phyloP scores from a whole-genome alignment of 2,888 invertebrate species.

The Phaedon cochleariae region DNA sequence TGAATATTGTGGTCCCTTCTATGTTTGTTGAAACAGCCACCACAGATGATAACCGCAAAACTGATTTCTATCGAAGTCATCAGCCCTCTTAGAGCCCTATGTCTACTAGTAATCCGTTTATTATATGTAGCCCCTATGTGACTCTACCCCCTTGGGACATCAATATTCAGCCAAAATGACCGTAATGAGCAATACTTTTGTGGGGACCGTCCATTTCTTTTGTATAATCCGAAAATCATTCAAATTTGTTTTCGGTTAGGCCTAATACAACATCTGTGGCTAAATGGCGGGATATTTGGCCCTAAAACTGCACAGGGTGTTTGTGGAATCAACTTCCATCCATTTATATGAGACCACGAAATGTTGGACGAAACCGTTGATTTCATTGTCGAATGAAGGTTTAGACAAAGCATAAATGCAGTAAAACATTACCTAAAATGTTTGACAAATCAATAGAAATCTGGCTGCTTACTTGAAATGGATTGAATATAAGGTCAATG shows the following conservation, averaged over 20 bases:
- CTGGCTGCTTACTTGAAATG: too few species aligned
- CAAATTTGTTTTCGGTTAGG: neutral
- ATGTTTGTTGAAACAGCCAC: neutral
- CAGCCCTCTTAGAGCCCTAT: slow-evolving; percentile 23
- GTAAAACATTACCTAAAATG: too few species aligned
- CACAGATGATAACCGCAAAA: neutral
- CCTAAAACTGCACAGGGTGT: neutral
- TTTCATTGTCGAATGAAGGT: too few species aligned
- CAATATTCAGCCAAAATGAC: slow-evolving; percentile 18
- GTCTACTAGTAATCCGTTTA: slow-evolving; percentile 20
- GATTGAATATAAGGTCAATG: too few species aligned
- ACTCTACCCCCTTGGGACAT: slow-evolving; percentile 16
- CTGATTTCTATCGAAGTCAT: slow-evolving; percentile 30
- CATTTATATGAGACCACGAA: too few species aligned
- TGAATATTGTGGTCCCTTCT: neutral
- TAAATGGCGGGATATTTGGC: too few species aligned
- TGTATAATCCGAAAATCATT: neutral
- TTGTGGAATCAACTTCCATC: neutral
- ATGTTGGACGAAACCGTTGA: too few species aligned
- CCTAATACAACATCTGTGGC: neutral
- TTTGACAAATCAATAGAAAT: too few species aligned
- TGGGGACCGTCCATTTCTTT: slow-evolving; percentile 1
- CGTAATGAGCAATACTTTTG: slow-evolving; percentile 12
- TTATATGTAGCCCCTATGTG: slow-evolving; percentile 20
- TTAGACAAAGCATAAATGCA: too few species aligned